These are phyloP conservation scores for Trichopria drosophilae DNA, from an alignment of 2,888 invertebrate genomes.

Conservation along the genomic window DNA sequence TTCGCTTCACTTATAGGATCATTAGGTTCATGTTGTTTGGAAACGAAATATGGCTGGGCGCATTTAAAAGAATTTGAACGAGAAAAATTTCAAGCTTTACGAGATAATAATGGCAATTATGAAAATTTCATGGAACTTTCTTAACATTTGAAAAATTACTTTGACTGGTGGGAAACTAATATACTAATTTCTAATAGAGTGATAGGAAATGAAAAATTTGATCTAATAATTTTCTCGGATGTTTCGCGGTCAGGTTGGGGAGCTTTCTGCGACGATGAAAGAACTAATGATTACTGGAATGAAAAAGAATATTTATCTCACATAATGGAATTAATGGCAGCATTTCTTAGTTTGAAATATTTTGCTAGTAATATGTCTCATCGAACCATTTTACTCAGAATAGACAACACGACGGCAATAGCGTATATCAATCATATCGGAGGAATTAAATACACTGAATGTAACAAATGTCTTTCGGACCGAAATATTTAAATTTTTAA, in stretches of 20 bases:
- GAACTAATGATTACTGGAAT: constrained; percentile 21
- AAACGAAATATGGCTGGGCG: constrained; percentile 6
- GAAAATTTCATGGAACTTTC: constrained; percentile 9
- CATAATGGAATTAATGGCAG: neutral
- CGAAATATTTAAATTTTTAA: too few relatives aligned
- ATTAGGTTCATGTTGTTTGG: constrained; percentile 7
- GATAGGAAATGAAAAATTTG: constrained; percentile 9
- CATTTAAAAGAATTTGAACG: constrained; percentile 5
- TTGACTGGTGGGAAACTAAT: constrained; percentile 18
- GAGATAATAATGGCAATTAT: constrained; percentile 5
- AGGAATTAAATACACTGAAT: too few relatives aligned
- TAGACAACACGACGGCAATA: constrained; percentile 26
- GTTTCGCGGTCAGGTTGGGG: constrained; percentile 26
- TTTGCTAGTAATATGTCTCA: constrained; percentile 9
- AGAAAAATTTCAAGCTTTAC: constrained; percentile 7
- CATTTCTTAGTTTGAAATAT: constrained; percentile 20
- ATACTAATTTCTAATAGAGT: constrained; percentile 2
- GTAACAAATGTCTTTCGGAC: too few relatives aligned
- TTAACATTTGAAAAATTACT: constrained; percentile 1
- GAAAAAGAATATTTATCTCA: neutral
- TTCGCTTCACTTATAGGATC: constrained; percentile 2
- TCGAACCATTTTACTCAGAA: constrained; percentile 14
- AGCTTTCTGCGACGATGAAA: neutral
- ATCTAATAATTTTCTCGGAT: constrained; percentile 17
- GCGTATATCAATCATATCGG: too few relatives aligned